A percentile compares a stretch with the other conserved stretches of the same genome.
phyloP scores from a whole-genome alignment of 1,140 invertebrate species.

The Zaprionus africanus region DNA sequence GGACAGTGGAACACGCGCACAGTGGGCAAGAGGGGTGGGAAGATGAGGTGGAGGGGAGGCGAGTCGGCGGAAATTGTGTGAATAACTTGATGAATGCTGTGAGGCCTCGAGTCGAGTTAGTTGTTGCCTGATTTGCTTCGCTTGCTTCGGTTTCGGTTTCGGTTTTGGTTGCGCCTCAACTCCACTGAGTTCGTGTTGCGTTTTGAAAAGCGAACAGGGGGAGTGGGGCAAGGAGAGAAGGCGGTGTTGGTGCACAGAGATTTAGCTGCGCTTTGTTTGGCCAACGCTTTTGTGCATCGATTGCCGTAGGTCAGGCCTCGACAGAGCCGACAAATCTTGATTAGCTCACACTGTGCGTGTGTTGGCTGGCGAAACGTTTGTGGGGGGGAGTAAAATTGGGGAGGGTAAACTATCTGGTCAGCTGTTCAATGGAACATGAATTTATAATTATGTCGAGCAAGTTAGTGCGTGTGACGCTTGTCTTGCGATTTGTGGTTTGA shows the following conservation, averaged over 20 bases:
- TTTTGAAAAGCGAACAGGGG: background rate
- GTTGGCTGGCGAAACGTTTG: background rate
- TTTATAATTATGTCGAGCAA: background rate
- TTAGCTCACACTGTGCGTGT: background rate
- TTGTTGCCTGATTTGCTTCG: conserved; percentile 41
- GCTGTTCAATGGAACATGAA: conserved; percentile 1
- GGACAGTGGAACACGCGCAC: background rate
- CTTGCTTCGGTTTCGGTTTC: conserved; percentile 26
- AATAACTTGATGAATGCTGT: conserved; percentile 77
- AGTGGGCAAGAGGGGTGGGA: background rate
- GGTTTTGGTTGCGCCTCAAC: conserved; percentile 10
- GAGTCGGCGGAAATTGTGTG: conserved; percentile 65
- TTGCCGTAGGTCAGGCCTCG: background rate
- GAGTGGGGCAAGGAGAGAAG: no score
- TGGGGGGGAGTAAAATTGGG: background rate
- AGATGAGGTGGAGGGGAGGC: background rate
- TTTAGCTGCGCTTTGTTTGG: background rate
- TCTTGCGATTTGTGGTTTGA: background rate
- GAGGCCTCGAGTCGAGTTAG: conserved; percentile 32
- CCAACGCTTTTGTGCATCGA: background rate
- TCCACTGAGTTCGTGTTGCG: conserved; percentile 1
- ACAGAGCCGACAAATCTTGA: conserved; percentile 2
- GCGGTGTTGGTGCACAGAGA: background rate
- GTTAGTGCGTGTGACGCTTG: background rate
- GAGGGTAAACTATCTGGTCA: background rate